These are phyloP conservation scores for Chaetorhynchus papuensis DNA, from an alignment of 2,113 vertebrate species.

Conservation along the genomic window DNA sequence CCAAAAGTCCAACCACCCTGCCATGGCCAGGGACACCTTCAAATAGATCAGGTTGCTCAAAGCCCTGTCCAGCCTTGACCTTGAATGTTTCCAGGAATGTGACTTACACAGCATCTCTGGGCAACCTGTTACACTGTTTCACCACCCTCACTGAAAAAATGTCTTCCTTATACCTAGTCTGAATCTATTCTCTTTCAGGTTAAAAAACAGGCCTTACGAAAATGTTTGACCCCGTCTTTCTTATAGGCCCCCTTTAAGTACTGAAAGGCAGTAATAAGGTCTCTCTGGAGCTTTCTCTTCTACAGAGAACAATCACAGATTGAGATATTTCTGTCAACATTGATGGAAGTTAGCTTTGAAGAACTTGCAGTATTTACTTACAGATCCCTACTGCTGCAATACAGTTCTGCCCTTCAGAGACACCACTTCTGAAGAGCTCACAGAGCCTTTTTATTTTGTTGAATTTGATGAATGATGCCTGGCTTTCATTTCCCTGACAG, in stretches of 20 bases:
- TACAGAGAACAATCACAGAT: not conserved
- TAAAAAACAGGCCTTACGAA: not conserved
- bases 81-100: not conserved
- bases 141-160: not conserved
- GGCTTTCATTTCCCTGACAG: conserved; percentile 35
- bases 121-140: not conserved
- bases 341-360: conserved; percentile 1
- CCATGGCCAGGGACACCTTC: not conserved
- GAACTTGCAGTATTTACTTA: not conserved
- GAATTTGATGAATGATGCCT: conserved; percentile 9
- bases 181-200: not conserved
- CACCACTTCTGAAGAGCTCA: not conserved
- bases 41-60: not conserved
- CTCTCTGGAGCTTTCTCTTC: not conserved
- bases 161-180: not conserved
- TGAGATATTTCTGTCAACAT: conserved; percentile 2
- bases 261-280: not conserved
- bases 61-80: not conserved
- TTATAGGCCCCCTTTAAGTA: not conserved
- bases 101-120: not conserved
- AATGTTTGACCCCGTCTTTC: not conserved
- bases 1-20: not conserved
- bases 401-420: conserved; percentile 22
- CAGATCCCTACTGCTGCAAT: not conserved
- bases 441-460: not conserved